A percentile compares a stretch with the other conserved stretches of the same genome.
phyloP scores from a whole-genome alignment of 2,797 vertebrate genomes.

The Amphiprion clarkii region DNA sequence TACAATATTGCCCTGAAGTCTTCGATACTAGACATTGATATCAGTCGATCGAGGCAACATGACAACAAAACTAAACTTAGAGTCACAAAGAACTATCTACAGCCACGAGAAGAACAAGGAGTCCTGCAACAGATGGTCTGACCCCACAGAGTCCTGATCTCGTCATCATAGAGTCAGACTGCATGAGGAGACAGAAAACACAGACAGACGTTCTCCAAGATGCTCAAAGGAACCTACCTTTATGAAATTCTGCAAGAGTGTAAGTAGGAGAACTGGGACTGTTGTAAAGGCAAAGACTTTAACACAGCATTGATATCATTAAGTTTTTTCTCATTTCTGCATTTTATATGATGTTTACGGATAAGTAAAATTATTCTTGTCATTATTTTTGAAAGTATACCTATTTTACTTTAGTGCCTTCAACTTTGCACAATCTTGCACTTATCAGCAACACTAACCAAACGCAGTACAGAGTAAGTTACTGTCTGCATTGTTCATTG shows the following conservation, averaged over 20 bases:
- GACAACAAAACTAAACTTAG: not conserved
- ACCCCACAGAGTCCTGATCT: not conserved
- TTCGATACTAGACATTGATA: not conserved
- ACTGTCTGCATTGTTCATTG: not conserved
- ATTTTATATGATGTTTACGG: not conserved
- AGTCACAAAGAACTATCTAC: not conserved
- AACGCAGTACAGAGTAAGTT: not conserved
- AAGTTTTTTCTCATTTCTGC: not conserved
- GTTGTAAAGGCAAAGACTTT: not conserved
- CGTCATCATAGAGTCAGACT: not conserved
- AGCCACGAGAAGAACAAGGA: not conserved
- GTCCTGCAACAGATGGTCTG: not conserved
- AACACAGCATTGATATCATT: not conserved
- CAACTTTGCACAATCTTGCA: not conserved
- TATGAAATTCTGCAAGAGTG: too few relatives aligned
- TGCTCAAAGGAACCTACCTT: too few relatives aligned
- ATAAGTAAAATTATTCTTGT: not conserved
- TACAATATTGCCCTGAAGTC: not conserved
- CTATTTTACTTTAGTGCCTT: not conserved
- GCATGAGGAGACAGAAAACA: not conserved
- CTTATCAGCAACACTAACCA: not conserved
- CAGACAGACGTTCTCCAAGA: not conserved
- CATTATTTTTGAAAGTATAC: not conserved
- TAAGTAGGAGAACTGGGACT: not conserved
- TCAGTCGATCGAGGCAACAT: not conserved